phyloP scores from a whole-genome alignment of 2,888 invertebrate species.

The Cephus spinipes region DNA sequence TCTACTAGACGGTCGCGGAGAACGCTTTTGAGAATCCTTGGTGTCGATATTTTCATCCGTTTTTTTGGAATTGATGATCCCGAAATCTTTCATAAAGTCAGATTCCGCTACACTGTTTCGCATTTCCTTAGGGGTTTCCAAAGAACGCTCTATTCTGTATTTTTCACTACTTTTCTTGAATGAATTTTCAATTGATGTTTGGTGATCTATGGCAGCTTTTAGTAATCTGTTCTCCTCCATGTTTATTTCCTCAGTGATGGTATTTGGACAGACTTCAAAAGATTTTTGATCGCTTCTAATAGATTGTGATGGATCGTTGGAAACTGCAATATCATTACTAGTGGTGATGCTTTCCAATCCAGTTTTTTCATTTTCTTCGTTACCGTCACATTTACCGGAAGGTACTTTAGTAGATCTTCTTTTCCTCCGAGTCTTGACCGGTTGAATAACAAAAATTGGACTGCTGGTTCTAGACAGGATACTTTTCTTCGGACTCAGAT shows the following conservation, averaged over 20 bases:
- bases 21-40: constrained; percentile 26
- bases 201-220: not conserved
- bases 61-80: not conserved
- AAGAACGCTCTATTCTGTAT: too few relatives aligned
- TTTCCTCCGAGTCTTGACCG: constrained; percentile 8
- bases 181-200: not conserved
- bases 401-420: constrained; percentile 4
- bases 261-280: not conserved
- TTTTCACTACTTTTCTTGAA: not conserved
- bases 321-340: constrained; percentile 22
- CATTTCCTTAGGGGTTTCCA: not conserved
- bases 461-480: constrained; percentile 47
- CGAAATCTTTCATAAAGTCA: not conserved
- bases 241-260: not conserved
- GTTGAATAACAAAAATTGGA: constrained; percentile 21
- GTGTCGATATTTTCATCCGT: constrained; percentile 9
- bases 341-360: not conserved
- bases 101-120: not conserved
- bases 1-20: constrained; percentile 34
- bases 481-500: constrained; percentile 59
- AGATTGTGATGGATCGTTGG: not conserved
- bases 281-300: not conserved
- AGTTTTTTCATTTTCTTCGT: constrained; percentile 3
- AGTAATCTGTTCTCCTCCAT: not conserved
- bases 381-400: not conserved